Base-by-base conservation (phyloP, 2,797 vertebrate genomes). In the Aulostomus chinensis region DNA sequence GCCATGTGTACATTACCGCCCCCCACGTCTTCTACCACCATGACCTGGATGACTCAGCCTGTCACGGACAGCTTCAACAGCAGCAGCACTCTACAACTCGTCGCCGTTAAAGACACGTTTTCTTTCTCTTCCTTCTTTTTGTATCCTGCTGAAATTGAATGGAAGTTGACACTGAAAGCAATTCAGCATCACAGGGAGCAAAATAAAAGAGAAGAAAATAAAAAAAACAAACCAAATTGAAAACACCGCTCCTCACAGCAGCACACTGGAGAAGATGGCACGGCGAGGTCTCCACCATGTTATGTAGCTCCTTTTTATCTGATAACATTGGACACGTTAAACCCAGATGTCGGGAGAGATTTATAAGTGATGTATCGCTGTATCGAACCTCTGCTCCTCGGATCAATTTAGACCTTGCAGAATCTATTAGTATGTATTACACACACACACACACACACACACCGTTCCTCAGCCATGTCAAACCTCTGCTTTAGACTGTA, bases 271-370 rank as follows among this genome's bases (percentile, higher is more conserved):
- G 38, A 40, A 34, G 50, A 52, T 8, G 26, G 14, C 50, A 41
- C 2, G 2, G 24, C 0, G 26, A 16, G 24, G n/a, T 24, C 29
- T 51, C 7, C 9, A 4, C 47, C 22, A 48, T 14, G 28, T 31
- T 47, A 33, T 28, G 39, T 9, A 30, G 41, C 55, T 51, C 50
- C 15, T 68, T 31, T 38, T 67, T 53, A 57, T 81, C 60, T 80
- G 37, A 20, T 46, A 40, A 59, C 41, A 26, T 2, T 16, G 51
- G 63, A 73, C 72, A 36, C 17, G 45, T 73, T 79, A 64, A 76
- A 81, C n/a, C 71, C 34, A 55, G 47, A 55, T 50, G 78, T 75
- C 76, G 14, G 47, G 32, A 68, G 69, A 76, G 73, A 81, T 81
- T 74, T 79, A 62, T 54, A 45, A 56, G 66, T 47, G 58, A 78